Evolutionary conservation across 2,888 invertebrate genomes (phyloP), one percentile per base, ranked within the genome.

Genomic region (Ichneumon xanthorius): DNA sequence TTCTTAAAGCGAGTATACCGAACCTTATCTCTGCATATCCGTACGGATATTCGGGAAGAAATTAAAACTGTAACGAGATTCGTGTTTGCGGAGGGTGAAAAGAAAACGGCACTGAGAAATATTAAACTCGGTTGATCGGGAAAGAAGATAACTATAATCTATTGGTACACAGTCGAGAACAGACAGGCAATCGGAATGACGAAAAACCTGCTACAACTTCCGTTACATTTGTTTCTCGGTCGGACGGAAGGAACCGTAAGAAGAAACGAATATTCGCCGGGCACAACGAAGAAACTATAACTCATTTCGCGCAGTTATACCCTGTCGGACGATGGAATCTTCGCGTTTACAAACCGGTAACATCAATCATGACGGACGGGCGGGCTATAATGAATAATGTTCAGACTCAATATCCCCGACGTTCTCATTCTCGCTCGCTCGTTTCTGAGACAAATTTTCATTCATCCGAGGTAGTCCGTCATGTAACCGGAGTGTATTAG

Each of bases 321-420:
- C 68, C 67, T 14, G 40, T 26, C 11, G n/a, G 40, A 78, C 48
- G 58, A 78, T 78, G 61, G 78, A 78, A 45, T 61, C 45, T n/a
- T 48, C 55, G 58, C n/a, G 61, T 63, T 82, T 78, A 82, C 82
- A 83, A 83, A 83, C 79, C 73, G 79, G 79, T 40, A 79, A 79
- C 83, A 83, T 79, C 73, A 79, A 83, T 83, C 79, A 79, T 68
- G 67, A 37, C 33, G 58, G 73, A 83, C 79, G 68, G 61, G 61
- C 63, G 53, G 77, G 77, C 79, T 71, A 83, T 83, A 83, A 83
- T 83, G 83, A 79, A 83, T 83, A 83, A 83, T 83, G 78, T 63
- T 83, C 79, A 68, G 68, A 83, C 78, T 79, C 79, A 73, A 83
- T 83, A 79, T 78, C 70, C 61, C 75, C 37, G 75, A 81, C 75